Base-by-base conservation (phyloP, 2,888 invertebrate species). In the Amphipoea oculea region DNA sequence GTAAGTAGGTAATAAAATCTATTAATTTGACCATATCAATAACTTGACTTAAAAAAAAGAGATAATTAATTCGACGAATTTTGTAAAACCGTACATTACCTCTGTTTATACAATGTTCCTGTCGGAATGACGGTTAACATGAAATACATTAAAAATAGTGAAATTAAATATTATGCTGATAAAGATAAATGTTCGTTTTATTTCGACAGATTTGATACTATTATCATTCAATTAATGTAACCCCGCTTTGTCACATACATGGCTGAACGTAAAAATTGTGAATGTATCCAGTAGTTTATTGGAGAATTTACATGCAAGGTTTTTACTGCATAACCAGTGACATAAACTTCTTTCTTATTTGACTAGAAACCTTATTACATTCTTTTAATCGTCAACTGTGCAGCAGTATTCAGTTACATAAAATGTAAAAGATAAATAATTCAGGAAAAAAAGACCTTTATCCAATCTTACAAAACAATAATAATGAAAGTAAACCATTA, bases 81-180 rank as follows among this genome's bases (percentile, higher is more conserved):
- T 87, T 82, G 80, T 88, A 76, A 82, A 88, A 89, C 89, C 88
- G 85, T 89, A 75, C 84, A 85, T 86, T 91, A 92, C 92, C 91
- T 92, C 91, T 88, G 84, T 85, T 80, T 85, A 81, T 42, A 79
- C 76, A 77, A 85, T 81, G 79, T 88, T 80, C 76, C 79, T 86
- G 86, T 87, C 81, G 83, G 72, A 83, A 81, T 86, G 83, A 84
- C 78, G 75, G 76, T 86, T 82, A 81, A 84, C 78, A 81, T 82
- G 73, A 76, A 79, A 73, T 76, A 86, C 68, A 75, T 87, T 85
- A 81, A 84, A 83, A 78, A 82, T 86, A 84, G 84, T 80, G 62
- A 84, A 87, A 90, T 86, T 84, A 90, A 88, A 77, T 80, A 79
- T 70, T 79, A 85, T 85, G 68, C 85, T 89, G 73, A 85, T 84